These are phyloP conservation scores for Microvelia longipes DNA, from an alignment of 1,140 invertebrate genomes.

Conservation along the genomic window DNA sequence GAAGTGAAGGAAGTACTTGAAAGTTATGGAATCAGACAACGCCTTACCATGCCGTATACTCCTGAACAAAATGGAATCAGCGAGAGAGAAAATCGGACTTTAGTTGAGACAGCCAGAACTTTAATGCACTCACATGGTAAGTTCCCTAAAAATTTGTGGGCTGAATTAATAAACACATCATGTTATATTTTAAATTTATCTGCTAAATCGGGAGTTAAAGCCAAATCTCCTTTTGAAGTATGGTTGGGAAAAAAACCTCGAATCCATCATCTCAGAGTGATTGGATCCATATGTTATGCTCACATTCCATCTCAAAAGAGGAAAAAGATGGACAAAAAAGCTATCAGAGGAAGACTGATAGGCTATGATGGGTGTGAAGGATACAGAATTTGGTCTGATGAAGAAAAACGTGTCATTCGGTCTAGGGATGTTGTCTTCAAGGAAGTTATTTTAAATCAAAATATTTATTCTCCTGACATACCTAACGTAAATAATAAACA, in stretches of 20 bases:
- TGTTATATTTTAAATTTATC: neutral
- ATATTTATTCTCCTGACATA: no score
- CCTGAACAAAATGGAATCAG: neutral
- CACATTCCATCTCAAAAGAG: neutral
- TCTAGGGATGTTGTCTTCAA: no score
- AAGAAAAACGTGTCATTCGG: no score
- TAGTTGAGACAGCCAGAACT: neutral
- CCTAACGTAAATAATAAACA: no score
- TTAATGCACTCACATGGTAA: neutral
- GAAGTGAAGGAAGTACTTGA: constrained; percentile 22
- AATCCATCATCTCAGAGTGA: neutral
- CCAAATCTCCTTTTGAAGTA: neutral
- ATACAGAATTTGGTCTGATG: no score
- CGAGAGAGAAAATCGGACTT: neutral
- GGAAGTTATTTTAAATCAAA: no score
- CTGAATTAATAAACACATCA: neutral
- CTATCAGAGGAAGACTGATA: no score
- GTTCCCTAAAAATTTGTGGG: neutral
- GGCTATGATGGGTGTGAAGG: no score
- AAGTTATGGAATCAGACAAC: neutral
- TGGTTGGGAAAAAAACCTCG: neutral
- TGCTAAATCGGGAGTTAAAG: neutral
- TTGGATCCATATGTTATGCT: neutral
- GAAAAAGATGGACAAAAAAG: neutral
- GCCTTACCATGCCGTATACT: neutral